These are phyloP conservation scores for sheep (Ovis aries) DNA, from an alignment of 2,113 vertebrate species.

Conservation along the genomic window ARS-UI_Ramb_v3.0 NC_056079.1:44184501-44185000, in stretches of 20 bases:
- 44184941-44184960: neutral
- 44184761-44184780: neutral
- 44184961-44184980: neutral
- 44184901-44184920: neutral
- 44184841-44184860: neutral
- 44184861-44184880: neutral
- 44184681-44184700: neutral
- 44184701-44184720: neutral
- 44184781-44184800: neutral
- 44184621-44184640: neutral
- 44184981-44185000: neutral
- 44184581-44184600: neutral
- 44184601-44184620: neutral
- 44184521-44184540: constrained; percentile 38
- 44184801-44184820: neutral
- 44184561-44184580: constrained; percentile 35
- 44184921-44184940: neutral
- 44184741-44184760: neutral
- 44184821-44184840: neutral
- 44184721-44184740: neutral
- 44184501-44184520: neutral
- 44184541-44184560: neutral
- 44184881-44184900: neutral
- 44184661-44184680: neutral
- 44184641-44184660: neutral